Evolutionary conservation across 1,140 invertebrate species (phyloP).

Genomic region (Cotesia glomerata): DNA sequence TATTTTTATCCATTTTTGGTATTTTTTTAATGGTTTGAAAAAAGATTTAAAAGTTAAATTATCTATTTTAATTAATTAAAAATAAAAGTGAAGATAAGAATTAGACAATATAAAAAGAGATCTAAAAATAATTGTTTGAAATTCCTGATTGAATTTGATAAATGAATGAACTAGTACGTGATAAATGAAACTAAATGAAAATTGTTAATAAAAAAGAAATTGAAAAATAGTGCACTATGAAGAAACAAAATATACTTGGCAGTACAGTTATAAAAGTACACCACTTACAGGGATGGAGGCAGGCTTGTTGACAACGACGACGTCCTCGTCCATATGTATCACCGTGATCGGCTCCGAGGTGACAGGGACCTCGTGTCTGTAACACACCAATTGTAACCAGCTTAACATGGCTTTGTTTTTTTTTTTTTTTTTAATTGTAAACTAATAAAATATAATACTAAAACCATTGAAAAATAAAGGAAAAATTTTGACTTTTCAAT

Average conservation of each 20-base stretch:
- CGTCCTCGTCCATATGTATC: conserved; percentile 95
- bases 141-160: not conserved
- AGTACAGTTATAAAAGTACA: conserved; percentile 72
- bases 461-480: not conserved
- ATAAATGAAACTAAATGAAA: not conserved
- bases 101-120: not conserved
- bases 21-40: too few species aligned
- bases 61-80: not conserved
- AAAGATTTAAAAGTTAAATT: too few species aligned
- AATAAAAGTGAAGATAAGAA: not conserved
- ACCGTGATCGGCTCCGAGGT: conserved; percentile 92
- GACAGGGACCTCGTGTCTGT: conserved; percentile 97
- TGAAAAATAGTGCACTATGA: conserved; percentile 10
- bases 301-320: conserved; percentile 99
- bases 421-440: conserved; percentile 12
- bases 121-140: not conserved
- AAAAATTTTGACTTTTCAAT: not conserved
- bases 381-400: conserved; percentile 68
- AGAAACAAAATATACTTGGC: conserved; percentile 61
- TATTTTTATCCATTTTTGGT: too few species aligned
- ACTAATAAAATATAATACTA: not conserved
- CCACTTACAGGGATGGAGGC: conserved; percentile 97
- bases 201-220: conserved; percentile 3
- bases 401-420: conserved; percentile 62
- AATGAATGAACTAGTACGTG: not conserved